Percentiles rank a stretch among this genome's conserved stretches.
phyloP scores from a whole-genome alignment of 2,113 vertebrate genomes.

The Zosterops borbonicus region DNA sequence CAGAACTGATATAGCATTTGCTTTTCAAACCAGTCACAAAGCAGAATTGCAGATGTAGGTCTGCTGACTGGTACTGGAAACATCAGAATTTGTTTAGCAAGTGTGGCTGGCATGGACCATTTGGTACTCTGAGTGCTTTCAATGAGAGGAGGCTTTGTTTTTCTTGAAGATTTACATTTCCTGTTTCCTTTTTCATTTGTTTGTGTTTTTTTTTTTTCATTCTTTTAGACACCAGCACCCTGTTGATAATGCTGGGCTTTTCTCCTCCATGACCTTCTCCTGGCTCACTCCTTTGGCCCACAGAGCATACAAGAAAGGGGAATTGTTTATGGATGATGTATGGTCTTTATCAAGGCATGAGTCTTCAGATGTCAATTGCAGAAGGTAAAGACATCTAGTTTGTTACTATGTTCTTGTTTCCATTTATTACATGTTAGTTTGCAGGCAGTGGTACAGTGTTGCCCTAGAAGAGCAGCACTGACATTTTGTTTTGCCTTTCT shows the following conservation, averaged over 20 bases:
- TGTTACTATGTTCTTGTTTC: neutral
- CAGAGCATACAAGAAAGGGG: conserved; percentile 83
- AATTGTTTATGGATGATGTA: conserved; percentile 84
- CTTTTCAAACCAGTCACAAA: neutral
- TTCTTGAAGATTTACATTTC: neutral
- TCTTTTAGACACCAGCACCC: conserved; percentile 83
- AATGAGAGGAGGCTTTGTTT: neutral
- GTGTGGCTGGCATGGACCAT: neutral
- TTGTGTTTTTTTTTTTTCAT: neutral
- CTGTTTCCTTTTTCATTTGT: neutral
- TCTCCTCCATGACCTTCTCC: conserved; percentile 93
- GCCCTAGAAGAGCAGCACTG: neutral
- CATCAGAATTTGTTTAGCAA: neutral
- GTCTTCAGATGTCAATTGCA: conserved; percentile 85
- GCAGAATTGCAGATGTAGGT: neutral
- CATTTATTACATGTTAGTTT: neutral
- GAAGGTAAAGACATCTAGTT: conserved; percentile 77
- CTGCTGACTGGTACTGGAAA: neutral
- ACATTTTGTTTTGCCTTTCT: neutral
- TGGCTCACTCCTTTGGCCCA: conserved; percentile 88
- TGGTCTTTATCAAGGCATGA: conserved; percentile 87
- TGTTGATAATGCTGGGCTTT: conserved; percentile 89
- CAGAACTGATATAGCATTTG: neutral
- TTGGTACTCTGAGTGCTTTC: neutral
- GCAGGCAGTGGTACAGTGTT: neutral